Evolutionary conservation across 64 coral and sea anemone genomes (phyloP), one percentile per base, ranked within the genome.

Genomic region (Trachythela sp.): DNA sequence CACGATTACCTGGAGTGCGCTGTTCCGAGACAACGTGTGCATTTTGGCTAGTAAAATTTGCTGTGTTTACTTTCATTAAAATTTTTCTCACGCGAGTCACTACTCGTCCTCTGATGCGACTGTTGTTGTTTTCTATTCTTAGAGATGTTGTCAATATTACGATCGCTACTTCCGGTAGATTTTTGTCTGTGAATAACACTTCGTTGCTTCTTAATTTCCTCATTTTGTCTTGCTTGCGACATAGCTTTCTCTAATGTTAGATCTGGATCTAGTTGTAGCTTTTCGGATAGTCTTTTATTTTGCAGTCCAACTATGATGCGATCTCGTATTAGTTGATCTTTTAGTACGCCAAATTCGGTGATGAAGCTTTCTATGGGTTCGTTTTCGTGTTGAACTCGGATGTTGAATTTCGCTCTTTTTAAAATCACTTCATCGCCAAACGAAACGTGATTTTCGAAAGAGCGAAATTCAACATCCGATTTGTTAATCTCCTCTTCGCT

Each of bases 301-400:
- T 84, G 86, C 31, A 89, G 36, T 18, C 54, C 92, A 22, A 59
- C 76, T 18, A 92, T 29, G 45, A 76, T 92, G 72, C 84, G 59
- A 89, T 93, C 92, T 48, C 80, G 26, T 17, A 93, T 93, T 35
- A 89, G 48, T 59, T 93, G 54, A 24, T 86, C 88, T 56, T 50
- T 71, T 13, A 89, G 92, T 35, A 54, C 48, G 38, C 84, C 83
- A 86, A 85, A 89, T 45, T 70, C 50, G 29, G 88, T 89, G 48
- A 80, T 71, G 77, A 89, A 89, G 35, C 43, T 83, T 40, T 89
- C 88, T 31, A 89, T 29, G 15, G 75, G 30, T 36, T 80, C 75
- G 17, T 30, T 30, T 20, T 80, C 75, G 14, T 36, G 8, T 37
- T 80, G 75, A 29, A 1, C 32, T 80, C 75, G 26, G 6, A 80